A percentile compares a stretch with the other conserved stretches of the same genome.
Evolutionary conservation across 30 jellyfish, hydroid and myxozoan genomes (phyloP).

Genomic region (Aurelia coerulea): DNA sequence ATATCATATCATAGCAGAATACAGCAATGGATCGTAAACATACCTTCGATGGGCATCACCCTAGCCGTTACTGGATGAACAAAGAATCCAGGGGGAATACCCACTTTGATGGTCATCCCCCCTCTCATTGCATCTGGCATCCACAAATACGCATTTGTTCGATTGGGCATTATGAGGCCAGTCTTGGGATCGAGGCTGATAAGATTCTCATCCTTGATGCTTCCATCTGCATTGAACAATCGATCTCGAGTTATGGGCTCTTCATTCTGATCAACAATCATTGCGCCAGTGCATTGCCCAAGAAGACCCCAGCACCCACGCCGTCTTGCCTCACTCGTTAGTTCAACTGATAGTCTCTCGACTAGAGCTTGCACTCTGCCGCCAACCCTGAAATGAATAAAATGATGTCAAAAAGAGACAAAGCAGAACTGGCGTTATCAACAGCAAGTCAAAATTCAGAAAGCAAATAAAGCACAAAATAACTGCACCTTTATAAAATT

Average conservation of each 20-base stretch:
- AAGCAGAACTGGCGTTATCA: background rate
- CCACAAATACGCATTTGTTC: conserved; percentile 60
- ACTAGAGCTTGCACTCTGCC: conserved; percentile 79
- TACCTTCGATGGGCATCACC: conserved; percentile 94
- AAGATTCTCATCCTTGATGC: conserved; percentile 59
- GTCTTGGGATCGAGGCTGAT: conserved; percentile 76
- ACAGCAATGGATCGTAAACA: background rate
- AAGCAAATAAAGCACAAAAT: too few relatives aligned
- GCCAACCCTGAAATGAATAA: conserved; percentile 66
- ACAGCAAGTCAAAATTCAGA: too few relatives aligned
- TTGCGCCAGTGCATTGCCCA: conserved; percentile 84
- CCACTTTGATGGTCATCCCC: conserved; percentile 55
- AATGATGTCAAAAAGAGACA: background rate
- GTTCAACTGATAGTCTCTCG: conserved; percentile 72
- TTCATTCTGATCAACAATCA: conserved; percentile 72
- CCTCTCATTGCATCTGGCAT: conserved; percentile 76
- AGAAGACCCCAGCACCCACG: conserved; percentile 96
- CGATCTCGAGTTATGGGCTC: conserved; percentile 77
- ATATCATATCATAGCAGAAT: too few relatives aligned
- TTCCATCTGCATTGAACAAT: conserved; percentile 85
- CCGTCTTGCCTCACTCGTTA: conserved; percentile 90
- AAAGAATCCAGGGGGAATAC: conserved; percentile 86
- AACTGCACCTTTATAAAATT: too few relatives aligned
- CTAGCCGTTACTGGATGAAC: conserved; percentile 95
- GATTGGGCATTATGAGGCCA: conserved; percentile 86